Conservation (phyloP, 2,113 vertebrate species). For the Chlamydotis undulata region DNA sequence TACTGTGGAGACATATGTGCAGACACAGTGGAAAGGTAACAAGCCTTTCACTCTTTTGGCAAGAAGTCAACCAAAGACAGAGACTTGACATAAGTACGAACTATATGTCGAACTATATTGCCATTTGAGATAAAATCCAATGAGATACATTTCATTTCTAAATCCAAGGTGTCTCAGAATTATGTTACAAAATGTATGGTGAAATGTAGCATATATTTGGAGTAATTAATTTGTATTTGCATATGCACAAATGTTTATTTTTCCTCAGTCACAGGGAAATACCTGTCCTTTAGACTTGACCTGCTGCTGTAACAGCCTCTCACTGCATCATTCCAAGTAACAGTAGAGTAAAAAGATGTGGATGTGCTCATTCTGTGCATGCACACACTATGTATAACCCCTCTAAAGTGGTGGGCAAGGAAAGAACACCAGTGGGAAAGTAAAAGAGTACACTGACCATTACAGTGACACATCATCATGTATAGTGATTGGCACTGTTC, state of each 20-base stretch:
- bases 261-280: background rate
- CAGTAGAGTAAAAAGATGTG: background rate
- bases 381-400: background rate
- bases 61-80: background rate
- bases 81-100: background rate
- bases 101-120: background rate
- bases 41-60: background rate
- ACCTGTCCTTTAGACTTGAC: background rate
- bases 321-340: background rate
- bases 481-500: rapidly evolving
- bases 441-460: background rate
- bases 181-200: background rate
- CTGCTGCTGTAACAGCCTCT: background rate
- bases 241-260: background rate
- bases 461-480: background rate
- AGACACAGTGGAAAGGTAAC: background rate
- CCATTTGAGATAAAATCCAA: slow-evolving; percentile 18
- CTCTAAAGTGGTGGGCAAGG: background rate
- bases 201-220: background rate
- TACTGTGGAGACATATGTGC: background rate
- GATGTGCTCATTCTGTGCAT: background rate
- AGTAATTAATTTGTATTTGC: background rate
- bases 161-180: background rate
- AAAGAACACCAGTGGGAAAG: background rate
- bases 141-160: background rate